Evolutionary conservation across 2,888 invertebrate species (phyloP), one percentile per base, ranked within the genome.

Genomic region (Sialis fuliginosa): DNA sequence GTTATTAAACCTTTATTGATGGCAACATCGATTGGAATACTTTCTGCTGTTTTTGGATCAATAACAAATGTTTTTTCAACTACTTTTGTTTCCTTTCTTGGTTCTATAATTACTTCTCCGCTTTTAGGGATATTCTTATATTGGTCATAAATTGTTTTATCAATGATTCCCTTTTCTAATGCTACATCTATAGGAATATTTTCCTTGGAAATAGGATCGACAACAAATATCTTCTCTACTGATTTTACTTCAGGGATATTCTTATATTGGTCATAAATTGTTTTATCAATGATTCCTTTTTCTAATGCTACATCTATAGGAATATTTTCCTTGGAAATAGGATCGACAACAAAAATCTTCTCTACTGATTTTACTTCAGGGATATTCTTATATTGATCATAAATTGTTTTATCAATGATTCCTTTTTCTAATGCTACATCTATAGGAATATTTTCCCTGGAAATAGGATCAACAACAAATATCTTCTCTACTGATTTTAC

Each of bases 371-470:
- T n/a, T n/a, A n/a, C n/a, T 22, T 22, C 4, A 22, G 22, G 22
- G 22, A 22, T 22, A 22, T 22, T 22, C 4, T 22, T 22, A 22
- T 22, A 22, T 22, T 22, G 22, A 22, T 22, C 22, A 22, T 22
- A 22, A 22, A 22, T 22, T 49, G 68, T 57, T 47, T 66, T 58
- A 57, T 74, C 81, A 48, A 90, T 79, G 49, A 81, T 62, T 6
- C 87, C 88, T 50, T 79, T 71, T 59, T 82, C 76, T 53, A 86
- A 75, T 5, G 91, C 91, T 46, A 84, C 79, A 62, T 86, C 82
- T 54, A 86, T 73, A 1, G 85, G 82, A 53, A 89, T 70, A 10
- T 70, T 60, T 9, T 64, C 67, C 4, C 72, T 73, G 8, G 64
- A 63, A 52, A 66, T 67, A 0, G 70, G 62, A 57, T 74, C 70